These are phyloP conservation scores for Tubulanus polymorphus DNA, from an alignment of 2,888 invertebrate genomes.

Conservation along the genomic window DNA sequence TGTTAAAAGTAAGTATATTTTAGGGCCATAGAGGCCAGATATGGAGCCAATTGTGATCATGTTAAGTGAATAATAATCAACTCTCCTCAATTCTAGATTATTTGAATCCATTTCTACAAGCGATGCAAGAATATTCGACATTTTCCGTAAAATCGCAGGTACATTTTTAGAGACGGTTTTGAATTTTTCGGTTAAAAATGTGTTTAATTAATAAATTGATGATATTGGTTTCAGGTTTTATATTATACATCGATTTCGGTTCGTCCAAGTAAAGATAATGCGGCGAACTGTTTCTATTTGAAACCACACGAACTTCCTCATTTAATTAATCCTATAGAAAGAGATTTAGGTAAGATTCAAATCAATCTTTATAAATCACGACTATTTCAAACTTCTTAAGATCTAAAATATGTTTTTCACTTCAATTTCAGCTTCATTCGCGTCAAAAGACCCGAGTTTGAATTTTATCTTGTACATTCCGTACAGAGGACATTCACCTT, in stretches of 20 bases:
- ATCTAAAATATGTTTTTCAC: neutral
- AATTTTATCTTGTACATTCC: constrained; percentile 82
- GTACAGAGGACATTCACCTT: constrained; percentile 63
- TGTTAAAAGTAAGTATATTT: constrained; percentile 62
- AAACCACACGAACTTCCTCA: constrained; percentile 71
- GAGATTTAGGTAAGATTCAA: constrained; percentile 61
- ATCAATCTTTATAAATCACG: no score
- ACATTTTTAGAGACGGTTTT: constrained; percentile 3
- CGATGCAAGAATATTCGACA: constrained; percentile 68
- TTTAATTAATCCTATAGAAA: constrained; percentile 81
- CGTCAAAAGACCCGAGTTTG: constrained; percentile 74
- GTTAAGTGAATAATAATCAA: no score
- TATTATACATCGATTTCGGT: constrained; percentile 77
- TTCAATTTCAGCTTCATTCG: constrained; percentile 65
- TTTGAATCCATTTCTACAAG: constrained; percentile 70
- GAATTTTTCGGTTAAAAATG: constrained; percentile 3
- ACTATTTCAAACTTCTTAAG: no score
- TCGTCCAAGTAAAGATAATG: constrained; percentile 62
- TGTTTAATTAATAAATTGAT: neutral
- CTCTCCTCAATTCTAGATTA: no score
- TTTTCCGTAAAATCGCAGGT: constrained; percentile 84
- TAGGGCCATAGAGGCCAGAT: no score
- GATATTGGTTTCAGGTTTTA: constrained; percentile 59
- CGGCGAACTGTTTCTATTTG: constrained; percentile 62
- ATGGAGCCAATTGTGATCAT: no score